Percentiles rank a stretch among this genome's conserved stretches.
Evolutionary conservation across 2,113 vertebrate genomes (phyloP).

Genomic region (Melanerpes formicivorus): DNA sequence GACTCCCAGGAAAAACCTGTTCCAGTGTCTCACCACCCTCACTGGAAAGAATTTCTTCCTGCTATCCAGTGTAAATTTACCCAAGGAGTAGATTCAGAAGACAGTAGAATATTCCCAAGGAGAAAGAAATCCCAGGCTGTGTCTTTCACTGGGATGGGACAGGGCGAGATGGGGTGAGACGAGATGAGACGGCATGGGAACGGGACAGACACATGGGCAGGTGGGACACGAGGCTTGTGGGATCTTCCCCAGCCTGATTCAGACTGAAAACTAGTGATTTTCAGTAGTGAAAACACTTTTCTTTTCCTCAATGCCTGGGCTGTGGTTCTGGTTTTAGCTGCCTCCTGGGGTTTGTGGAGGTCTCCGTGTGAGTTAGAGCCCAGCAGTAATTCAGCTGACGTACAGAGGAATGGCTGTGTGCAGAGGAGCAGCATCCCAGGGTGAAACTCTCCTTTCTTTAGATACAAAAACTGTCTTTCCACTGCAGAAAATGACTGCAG

Average conservation of each 20-base stretch:
- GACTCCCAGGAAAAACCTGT: too few relatives aligned
- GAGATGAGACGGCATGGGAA: too few relatives aligned
- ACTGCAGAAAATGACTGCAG: background rate
- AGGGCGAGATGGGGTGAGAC: background rate
- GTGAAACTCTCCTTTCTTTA: background rate
- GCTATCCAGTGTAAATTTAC: too few relatives aligned
- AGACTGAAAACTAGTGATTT: background rate
- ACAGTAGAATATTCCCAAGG: background rate
- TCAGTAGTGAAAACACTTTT: background rate
- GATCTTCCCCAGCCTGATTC: accelerated
- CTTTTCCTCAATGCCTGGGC: background rate
- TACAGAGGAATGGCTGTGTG: background rate
- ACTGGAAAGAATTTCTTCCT: too few relatives aligned
- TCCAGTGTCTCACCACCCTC: too few relatives aligned
- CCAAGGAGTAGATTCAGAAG: too few relatives aligned
- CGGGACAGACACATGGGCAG: accelerated
- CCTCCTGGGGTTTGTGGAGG: background rate
- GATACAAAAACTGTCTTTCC: background rate
- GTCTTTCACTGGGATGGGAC: background rate
- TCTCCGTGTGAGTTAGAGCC: background rate
- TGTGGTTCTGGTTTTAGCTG: background rate
- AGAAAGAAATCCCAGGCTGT: background rate
- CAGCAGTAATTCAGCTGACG: background rate
- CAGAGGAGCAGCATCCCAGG: background rate
- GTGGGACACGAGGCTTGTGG: accelerated